Evolutionary conservation across 2,888 invertebrate species (phyloP), one percentile per base, ranked within the genome.

Genomic region (Plebejus anna): DNA sequence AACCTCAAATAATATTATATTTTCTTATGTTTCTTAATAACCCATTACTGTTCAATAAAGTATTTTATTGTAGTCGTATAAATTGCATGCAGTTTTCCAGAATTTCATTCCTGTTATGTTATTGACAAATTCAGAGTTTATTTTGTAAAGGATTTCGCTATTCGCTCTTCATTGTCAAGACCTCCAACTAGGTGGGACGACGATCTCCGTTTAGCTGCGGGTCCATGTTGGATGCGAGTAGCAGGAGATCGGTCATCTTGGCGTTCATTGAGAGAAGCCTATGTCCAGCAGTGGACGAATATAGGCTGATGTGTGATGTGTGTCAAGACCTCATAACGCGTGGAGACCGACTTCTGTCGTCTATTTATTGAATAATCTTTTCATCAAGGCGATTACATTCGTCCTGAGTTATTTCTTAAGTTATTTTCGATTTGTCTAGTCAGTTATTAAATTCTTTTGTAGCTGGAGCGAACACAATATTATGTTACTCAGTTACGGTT

Each of bases 71-170:
- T 36, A 66, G 32, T 36, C 32, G 32, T 66, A 66, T 13, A 66
- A 66, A 36, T 66, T 66, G 66, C 66, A 66, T 66, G 66, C 66
- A 36, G 32, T 32, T 66, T 28, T 73, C 55, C 55, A 55, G 51
- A 51, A 73, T 55, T 51, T 73, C 73, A 55, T 73, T 73, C 73
- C 73, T 73, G 28, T 55, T 55, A 51, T 51, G 28, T 51, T 55
- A 55, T 55, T 32, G 11, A 55, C n/a, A 73, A 66, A 16, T 22
- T 7, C 11, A 28, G 36, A 66, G 32, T 66, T 66, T 9, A 66
- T 61, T 61, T 28, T 61, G 4, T 61, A 11, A 28, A 61, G 28
- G 7, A 66, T 32, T 66, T 66, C 6, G 16, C 32, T 36, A 2
- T 1, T 32, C 5, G 32, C 6, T 13, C 66, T 11, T 36, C 4